Conservation (phyloP, 2,888 invertebrate species). For the Alcis repandata region DNA sequence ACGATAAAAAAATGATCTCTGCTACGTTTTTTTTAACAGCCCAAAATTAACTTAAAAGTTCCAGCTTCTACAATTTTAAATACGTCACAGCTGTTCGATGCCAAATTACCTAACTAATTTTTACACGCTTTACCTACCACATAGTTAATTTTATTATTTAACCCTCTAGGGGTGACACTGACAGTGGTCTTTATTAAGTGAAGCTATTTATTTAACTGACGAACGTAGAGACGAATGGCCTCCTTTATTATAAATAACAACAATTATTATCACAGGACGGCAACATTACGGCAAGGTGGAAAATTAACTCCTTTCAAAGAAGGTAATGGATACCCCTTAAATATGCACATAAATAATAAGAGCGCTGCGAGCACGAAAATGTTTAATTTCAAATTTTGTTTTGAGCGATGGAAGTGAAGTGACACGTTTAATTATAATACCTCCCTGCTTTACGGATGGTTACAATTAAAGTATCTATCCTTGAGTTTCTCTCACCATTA, state of each 20-base stretch:
- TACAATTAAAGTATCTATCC: too few species aligned
- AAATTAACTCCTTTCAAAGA: conserved; percentile 46
- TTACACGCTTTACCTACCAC: neutral
- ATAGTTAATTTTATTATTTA: conserved; percentile 41
- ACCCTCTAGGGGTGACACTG: conserved; percentile 48
- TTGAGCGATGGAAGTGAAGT: conserved; percentile 30
- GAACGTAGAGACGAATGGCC: conserved; percentile 64
- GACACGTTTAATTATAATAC: conserved; percentile 23
- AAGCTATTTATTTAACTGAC: conserved; percentile 61
- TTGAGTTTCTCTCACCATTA: too few species aligned
- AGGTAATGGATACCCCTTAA: conserved; percentile 35
- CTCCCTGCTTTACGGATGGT: neutral
- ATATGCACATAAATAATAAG: conserved; percentile 38
- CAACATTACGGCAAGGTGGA: conserved; percentile 34
- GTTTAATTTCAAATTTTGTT: conserved; percentile 32
- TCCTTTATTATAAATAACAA: conserved; percentile 66
- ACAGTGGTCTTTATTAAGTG: conserved; percentile 68
- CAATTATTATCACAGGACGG: conserved; percentile 54
- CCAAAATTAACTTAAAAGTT: neutral
- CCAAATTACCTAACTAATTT: conserved; percentile 11
- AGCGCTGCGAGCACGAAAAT: conserved; percentile 17
- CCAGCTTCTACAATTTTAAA: neutral
- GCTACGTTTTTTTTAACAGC: too few species aligned
- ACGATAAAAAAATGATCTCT: too few species aligned
- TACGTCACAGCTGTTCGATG: conserved; percentile 1